These are phyloP conservation scores for Rhinella marina DNA, from an alignment of 2,797 vertebrate genomes.

Conservation along the genomic window DNA sequence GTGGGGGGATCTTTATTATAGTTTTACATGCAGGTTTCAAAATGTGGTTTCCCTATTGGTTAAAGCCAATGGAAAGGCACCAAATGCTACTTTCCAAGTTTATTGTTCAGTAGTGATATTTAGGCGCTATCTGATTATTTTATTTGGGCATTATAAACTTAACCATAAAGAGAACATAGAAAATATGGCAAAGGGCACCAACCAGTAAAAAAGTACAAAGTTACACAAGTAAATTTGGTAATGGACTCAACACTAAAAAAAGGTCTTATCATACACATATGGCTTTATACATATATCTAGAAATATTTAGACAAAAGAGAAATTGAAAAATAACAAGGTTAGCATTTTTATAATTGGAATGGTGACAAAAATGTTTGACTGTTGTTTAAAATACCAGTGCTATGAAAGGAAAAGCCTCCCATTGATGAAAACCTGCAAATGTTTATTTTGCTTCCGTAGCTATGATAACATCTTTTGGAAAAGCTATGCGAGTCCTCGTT, in stretches of 20 bases:
- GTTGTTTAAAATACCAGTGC: neutral
- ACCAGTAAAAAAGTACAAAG: neutral
- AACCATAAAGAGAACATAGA: too few species aligned
- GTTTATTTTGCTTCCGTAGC: slow-evolving; percentile 17
- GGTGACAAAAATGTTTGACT: neutral
- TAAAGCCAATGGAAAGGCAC: too few species aligned
- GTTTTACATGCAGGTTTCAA: too few species aligned
- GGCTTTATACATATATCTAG: neutral
- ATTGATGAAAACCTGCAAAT: slow-evolving; percentile 30
- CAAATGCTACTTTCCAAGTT: too few species aligned
- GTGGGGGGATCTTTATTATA: too few species aligned
- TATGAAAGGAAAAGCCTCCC: neutral
- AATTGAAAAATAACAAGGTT: neutral
- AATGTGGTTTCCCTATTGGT: too few species aligned
- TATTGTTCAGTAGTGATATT: too few species aligned
- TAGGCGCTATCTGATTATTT: too few species aligned
- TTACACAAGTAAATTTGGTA: neutral
- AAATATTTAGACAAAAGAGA: slow-evolving; percentile 5
- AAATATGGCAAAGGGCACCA: too few species aligned
- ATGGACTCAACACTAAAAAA: neutral
- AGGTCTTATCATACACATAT: neutral
- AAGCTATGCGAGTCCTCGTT: slow-evolving; percentile 10
- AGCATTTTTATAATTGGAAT: neutral
- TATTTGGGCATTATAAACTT: too few species aligned
- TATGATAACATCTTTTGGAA: slow-evolving; percentile 23